Base-by-base conservation (phyloP, 2,888 invertebrate genomes). In the Monopis laevigella region DNA sequence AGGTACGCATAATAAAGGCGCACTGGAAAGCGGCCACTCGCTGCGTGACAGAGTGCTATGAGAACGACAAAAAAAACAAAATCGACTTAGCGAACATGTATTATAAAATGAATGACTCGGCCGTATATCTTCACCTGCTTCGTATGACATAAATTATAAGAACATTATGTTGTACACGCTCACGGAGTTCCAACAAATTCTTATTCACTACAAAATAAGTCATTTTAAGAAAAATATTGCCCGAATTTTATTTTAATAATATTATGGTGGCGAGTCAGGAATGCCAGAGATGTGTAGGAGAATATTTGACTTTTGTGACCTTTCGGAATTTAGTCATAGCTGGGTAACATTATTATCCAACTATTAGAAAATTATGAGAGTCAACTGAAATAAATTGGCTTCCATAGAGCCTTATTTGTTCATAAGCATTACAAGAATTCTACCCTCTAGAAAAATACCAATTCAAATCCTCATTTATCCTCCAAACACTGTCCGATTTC, bases 91-190 rank as follows among this genome's bases (percentile, higher is more conserved):
- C 74, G 71, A 73, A 72, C 77, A 78, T 77, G 77, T 75, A 73
- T 74, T 67, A 77, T 78, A 78, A 75, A 78, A 77, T 67, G 73
- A 77, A 78, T 73, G 74, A 75, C 74, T 67, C 67, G 64, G 64
- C 65, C 75, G 67, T 78, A 77, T 77, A 78, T 78, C 77, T 77
- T 77, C 78, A 80, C 78, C 78, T 78, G 78, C 77, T 74, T 77
- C 73, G 78, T 75, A 72, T 68, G 71, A 78, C 75, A 78, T 80
- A 78, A 78, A 77, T 78, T 75, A 77, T 77, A 78, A 73, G 75
- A 77, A 77, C 73, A 77, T 75, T 71, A 77, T 77, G 73, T 77
- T 74, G 73, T 74, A 77, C 75, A 72, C 65, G 66, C 62, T 70
- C 71, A 74, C 69, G 73, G 62, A 73, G 73, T 73, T 66, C 71